These are phyloP conservation scores for Hypothenemus hampei DNA, from an alignment of 1,140 invertebrate species.

Conservation along the genomic window DNA sequence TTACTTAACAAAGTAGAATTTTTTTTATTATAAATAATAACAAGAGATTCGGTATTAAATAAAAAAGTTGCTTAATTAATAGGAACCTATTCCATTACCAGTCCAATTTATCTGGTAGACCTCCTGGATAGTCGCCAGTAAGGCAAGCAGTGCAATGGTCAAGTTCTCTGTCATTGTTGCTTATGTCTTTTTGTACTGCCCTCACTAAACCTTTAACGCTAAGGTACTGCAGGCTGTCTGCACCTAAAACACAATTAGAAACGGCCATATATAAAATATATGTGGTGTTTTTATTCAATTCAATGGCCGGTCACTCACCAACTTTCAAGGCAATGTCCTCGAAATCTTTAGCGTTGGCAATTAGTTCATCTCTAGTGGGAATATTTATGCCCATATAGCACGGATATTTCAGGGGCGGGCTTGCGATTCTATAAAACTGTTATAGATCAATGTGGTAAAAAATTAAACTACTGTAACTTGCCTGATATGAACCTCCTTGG, in stretches of 20 bases:
- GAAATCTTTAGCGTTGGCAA: constrained; percentile 79
- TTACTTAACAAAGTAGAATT: no score
- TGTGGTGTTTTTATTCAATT: no score
- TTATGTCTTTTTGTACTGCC: constrained; percentile 77
- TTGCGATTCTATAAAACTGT: constrained; percentile 64
- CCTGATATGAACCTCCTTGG: constrained; percentile 91
- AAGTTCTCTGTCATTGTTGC: constrained; percentile 50
- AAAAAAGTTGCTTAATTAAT: no score
- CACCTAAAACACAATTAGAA: constrained; percentile 53
- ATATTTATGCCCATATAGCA: constrained; percentile 99
- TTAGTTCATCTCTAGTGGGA: constrained; percentile 90
- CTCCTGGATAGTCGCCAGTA: constrained; percentile 77
- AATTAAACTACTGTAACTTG: background rate
- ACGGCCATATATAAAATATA: no score
- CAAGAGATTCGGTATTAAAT: no score
- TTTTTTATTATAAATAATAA: no score
- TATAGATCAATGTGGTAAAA: no score
- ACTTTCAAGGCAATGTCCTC: constrained; percentile 75
- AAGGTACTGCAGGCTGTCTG: constrained; percentile 87
- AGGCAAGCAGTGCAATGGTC: constrained; percentile 82
- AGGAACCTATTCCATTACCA: no score
- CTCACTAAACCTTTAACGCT: constrained; percentile 87
- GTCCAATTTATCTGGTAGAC: constrained; percentile 66
- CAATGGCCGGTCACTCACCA: constrained; percentile 52
- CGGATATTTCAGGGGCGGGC: constrained; percentile 89